Conservation (phyloP, 2,888 invertebrate genomes). For the Chirona hameri region DNA sequence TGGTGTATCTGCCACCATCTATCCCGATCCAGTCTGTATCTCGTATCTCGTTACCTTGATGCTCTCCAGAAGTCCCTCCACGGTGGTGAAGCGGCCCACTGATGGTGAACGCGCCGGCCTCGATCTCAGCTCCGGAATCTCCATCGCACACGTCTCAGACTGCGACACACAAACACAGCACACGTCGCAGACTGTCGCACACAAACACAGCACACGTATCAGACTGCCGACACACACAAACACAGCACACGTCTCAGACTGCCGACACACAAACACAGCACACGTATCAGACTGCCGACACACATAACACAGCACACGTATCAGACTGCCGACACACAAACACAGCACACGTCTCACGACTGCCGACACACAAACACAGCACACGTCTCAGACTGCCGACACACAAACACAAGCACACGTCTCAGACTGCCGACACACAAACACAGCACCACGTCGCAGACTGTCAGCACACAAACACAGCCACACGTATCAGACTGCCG, state of each 20-base stretch:
- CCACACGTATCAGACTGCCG: too few relatives aligned
- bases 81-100: slow-evolving; percentile 93
- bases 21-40: not conserved
- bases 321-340: too few relatives aligned
- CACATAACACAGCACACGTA: not conserved
- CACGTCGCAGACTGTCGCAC: slow-evolving; percentile 55
- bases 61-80: slow-evolving; percentile 80
- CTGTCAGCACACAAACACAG: not conserved
- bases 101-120: slow-evolving; percentile 77
- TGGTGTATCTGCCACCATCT: not conserved
- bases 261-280: not conserved
- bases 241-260: not conserved
- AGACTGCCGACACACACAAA: not conserved
- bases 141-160: slow-evolving; percentile 75
- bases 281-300: not conserved
- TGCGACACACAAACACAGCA: slow-evolving; percentile 41
- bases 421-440: not conserved
- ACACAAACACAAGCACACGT: not conserved
- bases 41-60: slow-evolving; percentile 55
- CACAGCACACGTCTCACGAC: slow-evolving; percentile 69
- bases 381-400: slow-evolving; percentile 56
- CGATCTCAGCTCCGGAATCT: slow-evolving; percentile 81
- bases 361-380: slow-evolving; percentile 42
- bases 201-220: not conserved
- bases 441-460: not conserved